These are phyloP conservation scores for Bombus confusus DNA, from an alignment of 1,140 invertebrate species.

Conservation along the genomic window DNA sequence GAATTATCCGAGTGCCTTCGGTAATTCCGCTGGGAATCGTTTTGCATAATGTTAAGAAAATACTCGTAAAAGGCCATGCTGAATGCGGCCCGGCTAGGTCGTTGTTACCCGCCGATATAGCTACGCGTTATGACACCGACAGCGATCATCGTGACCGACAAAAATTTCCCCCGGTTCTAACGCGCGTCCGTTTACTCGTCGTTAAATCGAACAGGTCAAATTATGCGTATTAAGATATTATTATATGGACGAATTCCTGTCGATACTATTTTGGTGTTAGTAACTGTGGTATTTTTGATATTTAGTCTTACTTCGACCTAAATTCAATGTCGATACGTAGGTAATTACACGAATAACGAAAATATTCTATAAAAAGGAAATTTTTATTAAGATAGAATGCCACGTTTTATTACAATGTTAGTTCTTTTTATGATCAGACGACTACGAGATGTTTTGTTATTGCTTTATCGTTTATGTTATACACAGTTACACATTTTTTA, in stretches of 20 bases:
- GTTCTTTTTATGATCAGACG: no score
- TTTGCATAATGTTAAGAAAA: constrained; percentile 71
- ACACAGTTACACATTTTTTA: no score
- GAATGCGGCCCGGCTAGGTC: background rate
- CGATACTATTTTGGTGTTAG: background rate
- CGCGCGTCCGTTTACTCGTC: background rate
- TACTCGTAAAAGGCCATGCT: constrained; percentile 50
- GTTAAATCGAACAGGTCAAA: background rate
- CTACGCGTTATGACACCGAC: constrained; percentile 41
- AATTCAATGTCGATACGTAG: no score
- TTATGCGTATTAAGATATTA: background rate
- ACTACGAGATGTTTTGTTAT: no score
- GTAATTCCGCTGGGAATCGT: constrained; percentile 67
- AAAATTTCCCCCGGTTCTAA: background rate
- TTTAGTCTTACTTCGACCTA: no score
- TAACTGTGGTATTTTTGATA: background rate
- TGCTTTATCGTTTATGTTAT: no score
- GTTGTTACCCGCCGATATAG: constrained; percentile 36
- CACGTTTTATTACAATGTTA: no score
- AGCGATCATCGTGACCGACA: background rate
- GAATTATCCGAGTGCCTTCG: constrained; percentile 64
- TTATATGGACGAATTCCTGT: background rate
- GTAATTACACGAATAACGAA: no score
- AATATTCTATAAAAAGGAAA: no score
- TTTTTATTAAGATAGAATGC: no score